These are phyloP conservation scores for Delia radicum DNA, from an alignment of 1,140 invertebrate species.

Conservation along the genomic window DNA sequence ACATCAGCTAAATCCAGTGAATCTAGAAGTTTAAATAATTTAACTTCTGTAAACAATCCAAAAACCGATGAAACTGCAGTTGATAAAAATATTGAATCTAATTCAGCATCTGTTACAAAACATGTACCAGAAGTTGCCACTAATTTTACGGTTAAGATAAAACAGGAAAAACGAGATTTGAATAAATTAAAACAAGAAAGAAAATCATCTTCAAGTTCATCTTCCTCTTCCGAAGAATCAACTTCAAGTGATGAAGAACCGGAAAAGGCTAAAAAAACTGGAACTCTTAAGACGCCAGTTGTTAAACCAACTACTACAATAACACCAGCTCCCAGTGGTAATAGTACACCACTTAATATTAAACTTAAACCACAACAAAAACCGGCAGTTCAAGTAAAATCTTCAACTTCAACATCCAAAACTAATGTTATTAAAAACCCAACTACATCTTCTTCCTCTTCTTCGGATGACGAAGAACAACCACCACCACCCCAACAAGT, in stretches of 20 bases:
- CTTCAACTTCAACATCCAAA: neutral
- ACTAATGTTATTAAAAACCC: neutral
- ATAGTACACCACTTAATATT: neutral
- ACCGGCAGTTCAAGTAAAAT: neutral
- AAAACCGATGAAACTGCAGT: neutral
- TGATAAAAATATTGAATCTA: no score
- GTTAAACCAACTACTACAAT: neutral
- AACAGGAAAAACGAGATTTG: neutral
- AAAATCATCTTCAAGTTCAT: neutral
- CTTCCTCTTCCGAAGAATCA: neutral
- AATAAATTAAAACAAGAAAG: neutral
- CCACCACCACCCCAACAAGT: neutral
- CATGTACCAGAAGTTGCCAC: neutral
- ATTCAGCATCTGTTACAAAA: no score
- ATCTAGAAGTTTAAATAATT: no score
- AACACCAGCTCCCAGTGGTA: neutral
- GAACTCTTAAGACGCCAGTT: neutral
- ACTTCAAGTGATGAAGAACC: neutral
- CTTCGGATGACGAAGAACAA: slow-evolving; percentile 9
- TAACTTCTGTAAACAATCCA: neutral
- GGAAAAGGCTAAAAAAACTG: neutral
- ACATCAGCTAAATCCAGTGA: no score
- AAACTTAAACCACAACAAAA: neutral
- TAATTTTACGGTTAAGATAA: neutral
- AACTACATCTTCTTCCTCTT: slow-evolving; percentile 16